A percentile compares a stretch with the other conserved stretches of the same genome.
phyloP scores from a whole-genome alignment of 2,888 invertebrate species.

The Graphium colonna region DNA sequence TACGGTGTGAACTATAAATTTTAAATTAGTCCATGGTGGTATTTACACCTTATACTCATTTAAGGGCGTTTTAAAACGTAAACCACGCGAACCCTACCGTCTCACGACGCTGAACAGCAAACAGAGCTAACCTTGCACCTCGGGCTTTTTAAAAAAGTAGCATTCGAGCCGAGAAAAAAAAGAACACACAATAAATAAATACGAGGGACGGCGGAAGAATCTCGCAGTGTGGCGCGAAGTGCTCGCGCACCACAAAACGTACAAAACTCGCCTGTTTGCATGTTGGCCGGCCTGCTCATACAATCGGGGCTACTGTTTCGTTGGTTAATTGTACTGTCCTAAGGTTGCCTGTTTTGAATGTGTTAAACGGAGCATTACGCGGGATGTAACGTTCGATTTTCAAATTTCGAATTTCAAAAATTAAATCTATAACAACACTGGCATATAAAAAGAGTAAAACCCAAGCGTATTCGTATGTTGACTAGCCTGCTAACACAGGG shows the following conservation, averaged over 20 bases:
- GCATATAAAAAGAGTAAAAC: constrained; percentile 1
- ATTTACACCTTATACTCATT: too few relatives aligned
- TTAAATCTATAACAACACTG: too few relatives aligned
- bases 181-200: constrained; percentile 35
- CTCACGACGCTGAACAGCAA: constrained; percentile 22
- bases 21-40: too few relatives aligned
- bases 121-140: constrained; percentile 31
- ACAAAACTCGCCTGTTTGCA: constrained; percentile 28
- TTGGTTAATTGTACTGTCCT: constrained; percentile 18
- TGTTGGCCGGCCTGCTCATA: constrained; percentile 35
- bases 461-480: constrained; percentile 36
- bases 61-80: too few relatives aligned
- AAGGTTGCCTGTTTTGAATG: constrained; percentile 1
- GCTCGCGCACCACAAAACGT: constrained; percentile 14
- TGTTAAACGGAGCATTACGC: constrained; percentile 3
- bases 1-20: too few relatives aligned
- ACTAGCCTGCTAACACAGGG: constrained; percentile 29
- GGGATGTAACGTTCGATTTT: not conserved
- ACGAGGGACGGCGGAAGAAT: constrained; percentile 35
- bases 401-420: too few relatives aligned
- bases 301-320: constrained; percentile 43
- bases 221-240: constrained; percentile 39
- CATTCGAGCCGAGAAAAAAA: constrained; percentile 21
- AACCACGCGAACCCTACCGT: too few relatives aligned
- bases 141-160: constrained; percentile 32